Percentiles rank a stretch among this genome's conserved stretches.
phyloP scores from a whole-genome alignment of 2,888 invertebrate species.

The Epistrophe grossulariae region DNA sequence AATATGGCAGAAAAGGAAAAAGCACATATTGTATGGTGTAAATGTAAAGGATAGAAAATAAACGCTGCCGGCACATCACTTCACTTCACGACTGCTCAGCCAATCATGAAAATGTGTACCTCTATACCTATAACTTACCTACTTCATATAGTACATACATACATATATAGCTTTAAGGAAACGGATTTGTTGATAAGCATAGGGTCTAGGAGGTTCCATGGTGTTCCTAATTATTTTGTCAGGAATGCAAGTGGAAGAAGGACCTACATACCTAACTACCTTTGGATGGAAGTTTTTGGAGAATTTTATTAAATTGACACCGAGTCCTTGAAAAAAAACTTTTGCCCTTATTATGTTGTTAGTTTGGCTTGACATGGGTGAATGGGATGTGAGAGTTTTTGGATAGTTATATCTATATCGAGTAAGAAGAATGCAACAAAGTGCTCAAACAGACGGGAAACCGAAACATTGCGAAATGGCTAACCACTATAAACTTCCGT shows the following conservation, averaged over 20 bases:
- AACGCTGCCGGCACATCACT: neutral
- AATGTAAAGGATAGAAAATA: neutral
- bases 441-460: neutral
- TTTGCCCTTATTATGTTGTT: conserved; percentile 25
- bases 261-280: conserved; percentile 7
- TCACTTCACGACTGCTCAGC: conserved; percentile 3
- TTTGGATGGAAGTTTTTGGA: conserved; percentile 21
- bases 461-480: conserved; percentile 26
- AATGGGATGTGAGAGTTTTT: neutral
- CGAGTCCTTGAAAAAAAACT: conserved; percentile 61
- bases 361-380: conserved; percentile 7
- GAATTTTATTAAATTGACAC: conserved; percentile 59
- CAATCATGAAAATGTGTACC: conserved; percentile 15
- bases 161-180: neutral
- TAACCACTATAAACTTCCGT: conserved; percentile 57
- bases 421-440: conserved; percentile 6
- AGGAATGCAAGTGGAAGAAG: conserved; percentile 28
- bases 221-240: conserved; percentile 27
- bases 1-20: conserved; percentile 27
- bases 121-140: neutral
- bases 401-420: neutral
- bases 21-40: neutral
- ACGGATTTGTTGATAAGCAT: conserved; percentile 13
- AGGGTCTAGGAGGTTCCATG: conserved; percentile 5
- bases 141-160: no score